Percentiles rank a stretch among this genome's conserved stretches.
Evolutionary conservation across 1,140 invertebrate species (phyloP).

Genomic region (Cataglyphis hispanica): DNA sequence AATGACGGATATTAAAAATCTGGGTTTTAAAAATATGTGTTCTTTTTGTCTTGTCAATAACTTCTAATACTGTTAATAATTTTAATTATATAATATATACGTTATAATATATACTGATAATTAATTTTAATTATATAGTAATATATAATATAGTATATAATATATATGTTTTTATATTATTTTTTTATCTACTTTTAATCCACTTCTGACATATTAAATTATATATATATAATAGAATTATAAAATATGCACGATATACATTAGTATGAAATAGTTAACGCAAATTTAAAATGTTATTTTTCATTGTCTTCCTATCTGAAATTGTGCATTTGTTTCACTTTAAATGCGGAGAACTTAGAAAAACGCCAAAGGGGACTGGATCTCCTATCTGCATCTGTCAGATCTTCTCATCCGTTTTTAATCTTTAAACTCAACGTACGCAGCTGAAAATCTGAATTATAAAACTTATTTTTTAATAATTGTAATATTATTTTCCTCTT

Average conservation of each 20-base stretch:
- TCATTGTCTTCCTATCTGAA: neutral
- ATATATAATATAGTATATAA: no score
- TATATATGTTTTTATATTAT: neutral
- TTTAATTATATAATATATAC: no score
- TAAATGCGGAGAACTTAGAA: slow-evolving; percentile 13
- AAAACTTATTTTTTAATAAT: neutral
- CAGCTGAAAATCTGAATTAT: neutral
- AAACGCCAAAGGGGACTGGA: neutral
- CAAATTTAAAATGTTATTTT: neutral
- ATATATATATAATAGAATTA: neutral
- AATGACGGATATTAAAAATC: neutral
- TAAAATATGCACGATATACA: neutral
- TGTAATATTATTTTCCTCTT: neutral
- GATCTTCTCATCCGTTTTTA: slow-evolving; percentile 14
- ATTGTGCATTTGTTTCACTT: slow-evolving; percentile 24
- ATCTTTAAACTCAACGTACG: neutral
- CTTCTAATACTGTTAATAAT: no score
- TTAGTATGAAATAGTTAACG: neutral
- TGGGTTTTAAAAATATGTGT: neutral
- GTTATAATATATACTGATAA: no score
- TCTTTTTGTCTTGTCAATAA: neutral
- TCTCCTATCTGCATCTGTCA: neutral
- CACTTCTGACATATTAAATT: no score
- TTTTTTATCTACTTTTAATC: neutral
- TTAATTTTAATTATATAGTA: no score